phyloP scores from a whole-genome alignment of 2,113 vertebrate species.

The Dipodomys ordii region DNA sequence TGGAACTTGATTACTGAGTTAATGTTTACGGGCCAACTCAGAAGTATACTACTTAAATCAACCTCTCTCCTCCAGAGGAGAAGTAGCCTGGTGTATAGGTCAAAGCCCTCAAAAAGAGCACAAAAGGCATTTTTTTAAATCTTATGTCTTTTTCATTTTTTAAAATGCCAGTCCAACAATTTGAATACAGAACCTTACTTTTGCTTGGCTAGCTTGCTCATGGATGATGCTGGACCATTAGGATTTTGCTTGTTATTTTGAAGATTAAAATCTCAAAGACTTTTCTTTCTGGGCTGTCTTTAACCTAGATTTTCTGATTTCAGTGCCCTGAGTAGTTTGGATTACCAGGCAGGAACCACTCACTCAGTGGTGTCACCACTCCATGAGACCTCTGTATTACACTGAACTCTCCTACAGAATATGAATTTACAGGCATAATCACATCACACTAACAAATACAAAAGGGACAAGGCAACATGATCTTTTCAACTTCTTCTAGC shows the following conservation, averaged over 20 bases:
- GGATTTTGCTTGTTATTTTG: too few species aligned
- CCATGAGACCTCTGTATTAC: neutral
- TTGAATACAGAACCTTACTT: too few species aligned
- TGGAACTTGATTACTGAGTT: constrained; percentile 45
- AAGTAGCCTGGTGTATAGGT: neutral
- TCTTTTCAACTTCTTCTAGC: neutral
- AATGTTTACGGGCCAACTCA: constrained; percentile 35
- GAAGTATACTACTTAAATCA: constrained; percentile 25
- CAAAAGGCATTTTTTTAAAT: neutral
- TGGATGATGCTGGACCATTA: too few species aligned
- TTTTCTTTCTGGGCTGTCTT: too few species aligned
- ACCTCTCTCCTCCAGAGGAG: neutral
- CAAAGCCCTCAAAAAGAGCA: neutral
- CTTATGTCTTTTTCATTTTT: neutral
- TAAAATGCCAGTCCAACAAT: too few species aligned
- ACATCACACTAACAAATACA: neutral
- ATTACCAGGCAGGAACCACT: too few species aligned
- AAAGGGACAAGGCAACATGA: neutral
- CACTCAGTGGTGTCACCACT: too few species aligned
- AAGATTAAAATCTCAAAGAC: too few species aligned
- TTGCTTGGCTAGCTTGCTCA: too few species aligned
- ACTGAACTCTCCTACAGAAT: constrained; percentile 18
- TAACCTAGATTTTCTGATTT: too few species aligned
- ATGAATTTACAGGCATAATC: constrained; percentile 15
- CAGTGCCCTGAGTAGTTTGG: too few species aligned